A percentile compares a stretch with the other conserved stretches of the same genome.
phyloP scores from a whole-genome alignment of 2,888 invertebrate species.

The Sipha maydis region DNA sequence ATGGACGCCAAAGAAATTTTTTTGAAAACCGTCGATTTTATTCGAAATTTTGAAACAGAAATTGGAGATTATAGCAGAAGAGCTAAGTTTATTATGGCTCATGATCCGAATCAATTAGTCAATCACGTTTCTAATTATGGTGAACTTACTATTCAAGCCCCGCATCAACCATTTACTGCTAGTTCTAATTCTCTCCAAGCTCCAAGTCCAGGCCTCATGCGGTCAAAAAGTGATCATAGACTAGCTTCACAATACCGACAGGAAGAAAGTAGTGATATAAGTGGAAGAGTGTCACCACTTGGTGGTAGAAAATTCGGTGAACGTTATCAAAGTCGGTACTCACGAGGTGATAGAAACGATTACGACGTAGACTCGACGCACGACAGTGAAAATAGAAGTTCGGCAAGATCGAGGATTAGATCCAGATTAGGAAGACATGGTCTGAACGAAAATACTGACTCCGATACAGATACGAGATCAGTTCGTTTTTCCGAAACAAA shows the following conservation, averaged over 20 bases:
- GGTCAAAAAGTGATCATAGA: slow-evolving; percentile 93
- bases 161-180: slow-evolving; percentile 72
- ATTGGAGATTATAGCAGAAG: slow-evolving; percentile 87
- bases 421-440: slow-evolving; percentile 70
- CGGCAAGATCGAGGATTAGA: slow-evolving; percentile 66
- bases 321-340: slow-evolving; percentile 65
- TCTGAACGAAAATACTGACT: slow-evolving; percentile 65
- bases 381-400: slow-evolving; percentile 69
- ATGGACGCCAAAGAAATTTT: slow-evolving; percentile 97
- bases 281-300: slow-evolving; percentile 71
- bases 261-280: slow-evolving; percentile 76
- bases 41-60: slow-evolving; percentile 93
- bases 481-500: slow-evolving; percentile 73
- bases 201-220: slow-evolving; percentile 82
- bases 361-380: slow-evolving; percentile 75
- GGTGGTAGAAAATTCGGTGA: slow-evolving; percentile 84
- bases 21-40: slow-evolving; percentile 93
- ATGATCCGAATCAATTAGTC: slow-evolving; percentile 91
- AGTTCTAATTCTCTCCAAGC: slow-evolving; percentile 71
- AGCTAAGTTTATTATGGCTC: slow-evolving; percentile 86
- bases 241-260: slow-evolving; percentile 88
- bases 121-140: slow-evolving; percentile 86
- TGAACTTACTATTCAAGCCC: slow-evolving; percentile 83
- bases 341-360: slow-evolving; percentile 68
- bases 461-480: slow-evolving; percentile 70